phyloP scores from a whole-genome alignment of 2,797 vertebrate genomes.

The Buceros bicornis region DNA sequence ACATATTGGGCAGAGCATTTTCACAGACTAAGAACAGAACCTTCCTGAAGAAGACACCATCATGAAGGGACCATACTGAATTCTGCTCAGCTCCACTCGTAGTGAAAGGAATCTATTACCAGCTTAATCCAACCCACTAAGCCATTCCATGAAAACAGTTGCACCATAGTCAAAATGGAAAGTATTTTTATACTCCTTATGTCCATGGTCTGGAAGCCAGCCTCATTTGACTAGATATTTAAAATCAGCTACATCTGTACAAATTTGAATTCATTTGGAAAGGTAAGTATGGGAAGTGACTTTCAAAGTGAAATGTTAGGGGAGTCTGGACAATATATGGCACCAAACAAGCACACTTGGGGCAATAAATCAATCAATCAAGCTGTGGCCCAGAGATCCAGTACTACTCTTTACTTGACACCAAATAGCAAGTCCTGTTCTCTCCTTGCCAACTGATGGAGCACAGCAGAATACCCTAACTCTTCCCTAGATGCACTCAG shows the following conservation, averaged over 20 bases:
- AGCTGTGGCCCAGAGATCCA: background rate
- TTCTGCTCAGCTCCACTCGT: background rate
- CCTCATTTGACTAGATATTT: background rate
- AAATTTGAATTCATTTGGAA: background rate
- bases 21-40: background rate
- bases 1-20: background rate
- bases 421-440: background rate
- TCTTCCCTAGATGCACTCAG: background rate
- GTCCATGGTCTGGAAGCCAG: background rate
- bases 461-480: background rate
- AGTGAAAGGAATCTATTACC: background rate
- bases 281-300: background rate
- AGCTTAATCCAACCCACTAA: accelerated
- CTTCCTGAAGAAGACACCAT: background rate
- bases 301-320: background rate
- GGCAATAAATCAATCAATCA: background rate
- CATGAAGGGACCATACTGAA: background rate
- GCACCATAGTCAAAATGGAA: background rate
- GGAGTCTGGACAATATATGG: background rate
- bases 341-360: background rate
- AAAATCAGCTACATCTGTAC: background rate
- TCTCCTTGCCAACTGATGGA: background rate
- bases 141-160: background rate
- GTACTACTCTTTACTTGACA: background rate
- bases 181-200: background rate